Evolutionary conservation across 2,888 invertebrate species (phyloP).

Genomic region (Marasmarcha lunaedactyla): DNA sequence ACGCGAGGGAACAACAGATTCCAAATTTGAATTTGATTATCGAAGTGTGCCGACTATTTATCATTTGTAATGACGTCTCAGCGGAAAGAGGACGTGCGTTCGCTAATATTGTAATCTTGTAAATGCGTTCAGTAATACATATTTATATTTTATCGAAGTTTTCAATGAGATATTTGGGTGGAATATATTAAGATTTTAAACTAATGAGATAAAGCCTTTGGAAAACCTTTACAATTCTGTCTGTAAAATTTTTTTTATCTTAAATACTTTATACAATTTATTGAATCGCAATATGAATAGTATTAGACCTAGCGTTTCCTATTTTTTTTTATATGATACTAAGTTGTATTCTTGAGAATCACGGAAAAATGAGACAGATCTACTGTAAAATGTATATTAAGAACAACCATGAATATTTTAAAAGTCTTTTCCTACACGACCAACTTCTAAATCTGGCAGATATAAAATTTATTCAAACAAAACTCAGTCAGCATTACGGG

Average conservation of each 20-base stretch:
- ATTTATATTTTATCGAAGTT: constrained; percentile 47
- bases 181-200: constrained; percentile 57
- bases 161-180: constrained; percentile 43
- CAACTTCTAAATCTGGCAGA: constrained; percentile 6
- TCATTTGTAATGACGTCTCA: constrained; percentile 64
- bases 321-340: no score
- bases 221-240: no score
- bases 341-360: no score
- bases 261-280: no score
- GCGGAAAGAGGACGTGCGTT: constrained; percentile 43
- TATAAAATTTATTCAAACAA: constrained; percentile 36
- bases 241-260: no score
- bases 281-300: no score
- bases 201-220: no score
- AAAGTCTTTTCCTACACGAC: not conserved
- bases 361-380: no score
- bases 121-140: constrained; percentile 61
- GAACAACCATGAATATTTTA: no score
- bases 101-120: constrained; percentile 67
- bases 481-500: constrained; percentile 38
- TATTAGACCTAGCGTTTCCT: no score
- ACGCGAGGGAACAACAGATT: constrained; percentile 59
- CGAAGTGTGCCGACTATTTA: constrained; percentile 68
- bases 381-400: no score
- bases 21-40: constrained; percentile 71